phyloP scores from a whole-genome alignment of 1,140 invertebrate genomes.

The Hetaerina americana region DNA sequence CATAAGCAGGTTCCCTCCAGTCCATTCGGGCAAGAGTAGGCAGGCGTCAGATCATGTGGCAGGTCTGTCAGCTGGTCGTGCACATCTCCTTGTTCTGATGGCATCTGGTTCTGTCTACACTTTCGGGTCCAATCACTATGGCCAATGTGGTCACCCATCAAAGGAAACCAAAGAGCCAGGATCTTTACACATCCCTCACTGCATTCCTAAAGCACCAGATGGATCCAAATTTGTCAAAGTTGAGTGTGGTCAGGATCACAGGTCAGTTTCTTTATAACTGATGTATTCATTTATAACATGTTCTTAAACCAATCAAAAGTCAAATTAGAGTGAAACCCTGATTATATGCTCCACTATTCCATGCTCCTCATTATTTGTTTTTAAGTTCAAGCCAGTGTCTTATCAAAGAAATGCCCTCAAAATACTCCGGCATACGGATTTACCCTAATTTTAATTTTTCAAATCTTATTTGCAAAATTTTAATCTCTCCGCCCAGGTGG shows the following conservation, averaged over 20 bases:
- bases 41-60: slow-evolving; percentile 36
- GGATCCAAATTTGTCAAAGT: slow-evolving; percentile 48
- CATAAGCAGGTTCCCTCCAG: slow-evolving; percentile 55
- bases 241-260: slow-evolving; percentile 81
- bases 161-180: slow-evolving; percentile 64
- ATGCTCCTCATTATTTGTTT: too few relatives aligned
- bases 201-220: slow-evolving; percentile 44
- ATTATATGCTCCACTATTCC: too few relatives aligned
- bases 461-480: too few relatives aligned
- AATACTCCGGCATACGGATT: too few relatives aligned
- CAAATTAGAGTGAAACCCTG: too few relatives aligned
- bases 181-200: slow-evolving; percentile 46
- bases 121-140: slow-evolving; percentile 85
- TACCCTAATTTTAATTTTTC: too few relatives aligned
- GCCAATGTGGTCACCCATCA: slow-evolving; percentile 80
- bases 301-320: too few relatives aligned
- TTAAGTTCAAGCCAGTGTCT: too few relatives aligned
- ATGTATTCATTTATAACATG: too few relatives aligned
- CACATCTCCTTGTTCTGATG: slow-evolving; percentile 72
- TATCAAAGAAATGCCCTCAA: too few relatives aligned
- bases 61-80: slow-evolving; percentile 66
- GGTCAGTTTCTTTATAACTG: slow-evolving; percentile 38
- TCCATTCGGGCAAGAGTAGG: slow-evolving; percentile 61
- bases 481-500: too few relatives aligned
- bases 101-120: slow-evolving; percentile 59